These are phyloP conservation scores for Brachyhypopomus occidentalis DNA, from an alignment of 2,113 vertebrate species.

Conservation along the genomic window DNA sequence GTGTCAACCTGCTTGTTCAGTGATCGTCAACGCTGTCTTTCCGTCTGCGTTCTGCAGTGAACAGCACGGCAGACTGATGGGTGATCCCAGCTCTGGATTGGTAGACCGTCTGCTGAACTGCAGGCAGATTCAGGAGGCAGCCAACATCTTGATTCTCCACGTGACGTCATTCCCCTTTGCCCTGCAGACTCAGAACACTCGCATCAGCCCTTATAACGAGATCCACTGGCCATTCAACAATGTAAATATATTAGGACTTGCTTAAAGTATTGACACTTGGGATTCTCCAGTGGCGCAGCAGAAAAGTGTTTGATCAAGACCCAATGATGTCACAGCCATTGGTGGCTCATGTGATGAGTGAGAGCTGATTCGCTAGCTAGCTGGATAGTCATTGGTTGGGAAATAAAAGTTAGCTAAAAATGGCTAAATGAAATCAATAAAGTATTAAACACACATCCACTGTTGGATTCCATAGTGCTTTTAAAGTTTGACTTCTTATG, in stretches of 20 bases:
- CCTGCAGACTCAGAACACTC: conserved; percentile 92
- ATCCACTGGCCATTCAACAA: conserved; percentile 82
- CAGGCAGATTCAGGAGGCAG: conserved; percentile 86
- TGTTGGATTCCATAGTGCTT: too few species aligned
- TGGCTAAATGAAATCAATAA: too few species aligned
- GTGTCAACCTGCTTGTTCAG: background rate
- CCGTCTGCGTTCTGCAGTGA: conserved; percentile 56
- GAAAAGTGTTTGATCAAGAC: too few species aligned
- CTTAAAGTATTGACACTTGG: background rate
- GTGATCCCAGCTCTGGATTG: conserved; percentile 78
- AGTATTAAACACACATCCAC: too few species aligned
- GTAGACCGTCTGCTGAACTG: conserved; percentile 93
- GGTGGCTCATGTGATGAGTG: too few species aligned
- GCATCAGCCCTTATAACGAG: conserved; percentile 68
- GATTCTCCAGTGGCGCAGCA: too few species aligned
- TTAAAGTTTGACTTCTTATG: background rate
- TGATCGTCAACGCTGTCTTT: conserved; percentile 35
- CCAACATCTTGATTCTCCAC: conserved; percentile 92
- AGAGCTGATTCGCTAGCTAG: too few species aligned
- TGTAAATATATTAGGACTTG: conserved; percentile 63
- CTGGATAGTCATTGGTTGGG: too few species aligned
- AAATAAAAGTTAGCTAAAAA: too few species aligned
- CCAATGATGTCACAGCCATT: too few species aligned
- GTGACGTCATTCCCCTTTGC: conserved; percentile 96
- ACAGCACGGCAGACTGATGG: conserved; percentile 57